phyloP scores from a whole-genome alignment of 2,113 vertebrate genomes.

The Falcunculus frontatus region DNA sequence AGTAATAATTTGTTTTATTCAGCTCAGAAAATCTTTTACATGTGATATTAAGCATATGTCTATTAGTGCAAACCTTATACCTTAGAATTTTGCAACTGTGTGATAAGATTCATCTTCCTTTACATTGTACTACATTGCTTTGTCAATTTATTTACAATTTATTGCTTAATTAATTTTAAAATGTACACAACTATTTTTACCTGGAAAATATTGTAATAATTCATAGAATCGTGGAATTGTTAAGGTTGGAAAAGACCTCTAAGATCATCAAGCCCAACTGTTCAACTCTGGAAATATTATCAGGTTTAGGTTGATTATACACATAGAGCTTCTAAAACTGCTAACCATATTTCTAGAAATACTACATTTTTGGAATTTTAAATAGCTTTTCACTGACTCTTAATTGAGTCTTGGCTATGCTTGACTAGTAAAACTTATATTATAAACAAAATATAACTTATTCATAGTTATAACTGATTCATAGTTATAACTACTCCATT shows the following conservation, averaged over 20 bases:
- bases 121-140: neutral
- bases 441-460: neutral
- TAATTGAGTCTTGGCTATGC: neutral
- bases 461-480: neutral
- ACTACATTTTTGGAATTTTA: neutral
- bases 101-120: neutral
- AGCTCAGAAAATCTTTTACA: neutral
- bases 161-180: neutral
- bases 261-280: neutral
- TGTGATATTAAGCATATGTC: neutral
- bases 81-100: neutral
- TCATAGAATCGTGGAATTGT: neutral
- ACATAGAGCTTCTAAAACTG: neutral
- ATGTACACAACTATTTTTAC: neutral
- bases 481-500: neutral
- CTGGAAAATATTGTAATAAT: neutral
- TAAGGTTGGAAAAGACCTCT: neutral
- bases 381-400: neutral
- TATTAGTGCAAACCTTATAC: neutral
- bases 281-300: neutral
- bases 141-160: neutral
- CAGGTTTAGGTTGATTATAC: neutral
- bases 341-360: neutral
- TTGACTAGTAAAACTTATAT: neutral
- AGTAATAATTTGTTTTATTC: neutral